Base-by-base conservation (phyloP, 2,888 invertebrate genomes). In the Rotaria magnacalcarata region DNA sequence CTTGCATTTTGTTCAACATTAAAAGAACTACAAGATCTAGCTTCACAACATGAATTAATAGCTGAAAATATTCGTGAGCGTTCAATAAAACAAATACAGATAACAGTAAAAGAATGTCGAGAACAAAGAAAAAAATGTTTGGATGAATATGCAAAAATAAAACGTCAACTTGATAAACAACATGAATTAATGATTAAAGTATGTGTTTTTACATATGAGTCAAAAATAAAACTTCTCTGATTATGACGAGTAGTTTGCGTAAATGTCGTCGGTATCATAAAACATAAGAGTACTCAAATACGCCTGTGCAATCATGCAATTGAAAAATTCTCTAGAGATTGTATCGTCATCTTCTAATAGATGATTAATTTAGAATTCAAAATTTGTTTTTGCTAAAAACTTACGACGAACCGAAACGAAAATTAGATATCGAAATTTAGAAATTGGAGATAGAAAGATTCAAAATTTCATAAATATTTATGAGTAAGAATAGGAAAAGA, bases 31-130 rank as follows among this genome's bases (percentile, higher is more conserved):
- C 95, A 95, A 92, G 97, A 98, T 92, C 93, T 98, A 91, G 99
- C 99, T 60, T 96, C 97, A 27, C 99, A 99, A 91, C 95, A 98
- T 90, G 99, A 99, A 92, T 94, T 96, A 87, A 96, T 99, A 87
- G 96, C 97, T 85, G 99, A 99, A 93, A 96, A 95, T 91, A 93
- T 98, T 89, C 95, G 95, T 91, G 94, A 94, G 86, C 94, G 94
- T 91, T 96, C 98, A 87, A 94, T 95, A 88, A 94, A 95, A 89
- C 96, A 96, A 92, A 93, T 97, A 89, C 94, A 94, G 89, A 93
- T 94, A 89, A 94, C 96, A 90, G 94, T 95, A 87, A 95, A 95
- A 92, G 96, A 97, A 90, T 93, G 97, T 90, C 94, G 96, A 90
- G 87, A 88, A 27, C 90, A 90, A 54, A 87, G 90, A 84, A 89